Evolutionary conservation across 2,797 vertebrate genomes (phyloP).

Genomic region (Momotus momota): DNA sequence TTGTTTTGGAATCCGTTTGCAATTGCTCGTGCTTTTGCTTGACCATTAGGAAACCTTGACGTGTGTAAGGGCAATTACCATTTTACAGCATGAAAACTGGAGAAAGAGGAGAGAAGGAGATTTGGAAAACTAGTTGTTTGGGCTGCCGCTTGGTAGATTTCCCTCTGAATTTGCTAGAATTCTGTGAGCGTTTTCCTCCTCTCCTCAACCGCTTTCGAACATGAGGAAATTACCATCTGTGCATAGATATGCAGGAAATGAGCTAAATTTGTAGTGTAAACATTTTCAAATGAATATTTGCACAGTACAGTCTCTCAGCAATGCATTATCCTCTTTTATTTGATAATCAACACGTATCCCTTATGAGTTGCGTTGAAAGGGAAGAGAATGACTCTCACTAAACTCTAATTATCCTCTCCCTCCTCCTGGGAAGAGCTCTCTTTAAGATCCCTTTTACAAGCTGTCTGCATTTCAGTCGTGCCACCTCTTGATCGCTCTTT

Average conservation of each 20-base stretch:
- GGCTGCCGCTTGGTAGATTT: background rate
- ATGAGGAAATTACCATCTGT: conserved; percentile 55
- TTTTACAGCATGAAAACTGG: background rate
- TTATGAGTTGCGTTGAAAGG: conserved; percentile 51
- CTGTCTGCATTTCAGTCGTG: background rate
- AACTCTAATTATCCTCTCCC: conserved; percentile 56
- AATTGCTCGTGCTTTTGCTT: background rate
- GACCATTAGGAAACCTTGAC: background rate
- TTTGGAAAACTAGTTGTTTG: background rate
- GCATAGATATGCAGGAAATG: conserved; percentile 62
- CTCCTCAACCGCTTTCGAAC: conserved; percentile 16
- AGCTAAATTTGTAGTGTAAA: conserved; percentile 70
- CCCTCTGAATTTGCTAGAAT: background rate
- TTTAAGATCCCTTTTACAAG: conserved; percentile 28
- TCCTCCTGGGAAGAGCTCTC: conserved; percentile 58
- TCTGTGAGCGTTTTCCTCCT: background rate
- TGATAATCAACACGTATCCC: conserved; percentile 70
- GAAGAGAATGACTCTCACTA: conserved; percentile 59
- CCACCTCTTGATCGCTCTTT: background rate
- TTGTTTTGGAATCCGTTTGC: background rate
- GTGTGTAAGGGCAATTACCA: background rate
- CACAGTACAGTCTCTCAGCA: conserved; percentile 57
- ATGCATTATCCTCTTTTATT: conserved; percentile 64
- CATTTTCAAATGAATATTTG: conserved; percentile 72
- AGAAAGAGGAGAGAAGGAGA: background rate